phyloP scores from a whole-genome alignment of 1,140 invertebrate species.

The Cyphomyrmex costatus region DNA sequence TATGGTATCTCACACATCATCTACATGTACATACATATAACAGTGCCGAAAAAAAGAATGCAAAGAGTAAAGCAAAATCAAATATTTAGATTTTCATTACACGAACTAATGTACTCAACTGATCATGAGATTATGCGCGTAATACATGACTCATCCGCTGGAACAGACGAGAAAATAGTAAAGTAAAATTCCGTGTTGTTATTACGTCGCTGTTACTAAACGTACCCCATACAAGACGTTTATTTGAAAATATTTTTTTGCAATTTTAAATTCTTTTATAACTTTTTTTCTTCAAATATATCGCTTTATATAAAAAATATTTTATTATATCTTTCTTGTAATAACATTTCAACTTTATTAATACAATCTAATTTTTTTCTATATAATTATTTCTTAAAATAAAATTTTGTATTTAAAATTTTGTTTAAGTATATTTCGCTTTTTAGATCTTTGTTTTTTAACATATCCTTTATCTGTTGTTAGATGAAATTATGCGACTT shows the following conservation, averaged over 20 bases:
- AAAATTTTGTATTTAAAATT: constrained; percentile 10
- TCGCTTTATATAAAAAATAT: too few species aligned
- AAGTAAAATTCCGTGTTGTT: background rate
- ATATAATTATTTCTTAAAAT: background rate
- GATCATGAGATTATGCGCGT: constrained; percentile 48
- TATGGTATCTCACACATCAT: constrained; percentile 15
- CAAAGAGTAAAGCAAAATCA: background rate
- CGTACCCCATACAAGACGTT: background rate
- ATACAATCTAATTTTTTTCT: background rate
- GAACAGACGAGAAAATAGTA: constrained; percentile 18
- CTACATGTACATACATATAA: background rate
- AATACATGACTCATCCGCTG: constrained; percentile 65
- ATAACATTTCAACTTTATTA: constrained; percentile 13
- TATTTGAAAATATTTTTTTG: background rate
- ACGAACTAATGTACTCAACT: constrained; percentile 65
- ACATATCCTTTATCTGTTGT: background rate
- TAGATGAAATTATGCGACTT: background rate
- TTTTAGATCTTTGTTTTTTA: background rate
- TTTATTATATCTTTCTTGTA: background rate
- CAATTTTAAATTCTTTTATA: background rate
- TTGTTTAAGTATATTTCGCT: background rate
- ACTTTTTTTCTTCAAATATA: background rate
- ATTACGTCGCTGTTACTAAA: background rate
- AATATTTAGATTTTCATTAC: background rate
- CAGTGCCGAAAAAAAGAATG: background rate